A percentile compares a stretch with the other conserved stretches of the same genome.
Evolutionary conservation across 2,888 invertebrate genomes (phyloP).

Genomic region (Icerya purchasi): DNA sequence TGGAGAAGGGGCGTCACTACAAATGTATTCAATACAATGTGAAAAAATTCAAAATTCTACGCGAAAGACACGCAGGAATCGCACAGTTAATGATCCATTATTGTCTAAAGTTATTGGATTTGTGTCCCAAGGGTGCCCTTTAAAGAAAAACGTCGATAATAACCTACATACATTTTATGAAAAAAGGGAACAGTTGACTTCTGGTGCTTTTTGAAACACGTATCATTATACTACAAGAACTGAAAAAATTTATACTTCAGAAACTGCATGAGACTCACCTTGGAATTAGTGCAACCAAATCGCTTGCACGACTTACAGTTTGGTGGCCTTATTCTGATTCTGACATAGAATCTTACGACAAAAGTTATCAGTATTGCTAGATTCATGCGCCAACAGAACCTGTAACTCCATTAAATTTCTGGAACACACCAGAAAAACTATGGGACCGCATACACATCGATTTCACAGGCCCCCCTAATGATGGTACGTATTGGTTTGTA

Average conservation of each 20-base stretch:
- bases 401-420: slow-evolving; percentile 15
- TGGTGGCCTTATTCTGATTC: slow-evolving; percentile 16
- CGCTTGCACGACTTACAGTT: slow-evolving; percentile 16
- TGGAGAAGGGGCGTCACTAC: too few species aligned
- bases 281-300: slow-evolving; percentile 17
- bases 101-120: too few species aligned
- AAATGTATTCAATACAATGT: too few species aligned
- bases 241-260: neutral
- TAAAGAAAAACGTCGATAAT: too few species aligned
- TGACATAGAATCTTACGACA: slow-evolving; percentile 15
- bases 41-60: too few species aligned
- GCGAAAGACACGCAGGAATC: too few species aligned
- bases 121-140: too few species aligned
- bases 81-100: too few species aligned
- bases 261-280: slow-evolving; percentile 14
- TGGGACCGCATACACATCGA: slow-evolving; percentile 19
- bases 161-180: too few species aligned
- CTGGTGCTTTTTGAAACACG: neutral
- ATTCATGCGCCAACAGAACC: slow-evolving; percentile 14
- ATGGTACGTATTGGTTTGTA: slow-evolving; percentile 17
- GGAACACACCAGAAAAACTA: slow-evolving; percentile 16
- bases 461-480: slow-evolving; percentile 17
- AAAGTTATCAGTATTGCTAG: slow-evolving; percentile 15
- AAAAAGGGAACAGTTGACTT: too few species aligned
- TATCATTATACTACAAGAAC: slow-evolving; percentile 9